Base-by-base conservation (phyloP, 2,888 invertebrate genomes). In the Geophilus truncorum region DNA sequence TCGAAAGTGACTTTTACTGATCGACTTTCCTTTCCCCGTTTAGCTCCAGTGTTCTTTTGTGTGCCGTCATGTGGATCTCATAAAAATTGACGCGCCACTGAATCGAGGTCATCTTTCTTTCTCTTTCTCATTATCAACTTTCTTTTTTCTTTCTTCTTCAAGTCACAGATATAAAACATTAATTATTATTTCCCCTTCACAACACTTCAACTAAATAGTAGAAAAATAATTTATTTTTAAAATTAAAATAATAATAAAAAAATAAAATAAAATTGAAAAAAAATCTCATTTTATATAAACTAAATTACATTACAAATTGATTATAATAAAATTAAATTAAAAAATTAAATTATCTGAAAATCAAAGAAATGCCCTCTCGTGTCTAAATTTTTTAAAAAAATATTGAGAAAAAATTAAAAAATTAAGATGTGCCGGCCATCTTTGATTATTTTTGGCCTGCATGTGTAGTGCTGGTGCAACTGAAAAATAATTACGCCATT, bases 351-450 rank as follows among this genome's bases (percentile, higher is more conserved):
- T 15, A 57, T 18, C 15, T 15, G 7, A 18, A 57, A 57, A 57
- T 15, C 18, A 4, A 18, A 57, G n/a, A 57, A 57, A 57, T 57
- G 21, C 7, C 7, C 21, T 18, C 7, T 21, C 7, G 15, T 18
- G 15, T 21, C n/a, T 2, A 40, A 57, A 12, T 51, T 51, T 51
- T 51, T 12, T 51, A 57, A 57, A 57, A 57, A 57, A 57, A 57
- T 18, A 57, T 18, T 18, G 18, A 57, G 9, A 18, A 15, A 18
- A 57, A 51, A 51, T 6, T 51, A 15, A 51, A 51, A 21, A 57
- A 57, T n/a, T n/a, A n/a, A n/a, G 57, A 57, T 57, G 57, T 57
- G 57, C 57, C 57, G 57, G 57, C 57, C 57, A 57, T 57, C 57
- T 57, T 57, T 18, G 21, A 57, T 57, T 57, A n/a, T 57, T 57